These are phyloP conservation scores for Apogon talboti DNA, from an alignment of 2,797 vertebrate genomes.

Conservation along the genomic window DNA sequence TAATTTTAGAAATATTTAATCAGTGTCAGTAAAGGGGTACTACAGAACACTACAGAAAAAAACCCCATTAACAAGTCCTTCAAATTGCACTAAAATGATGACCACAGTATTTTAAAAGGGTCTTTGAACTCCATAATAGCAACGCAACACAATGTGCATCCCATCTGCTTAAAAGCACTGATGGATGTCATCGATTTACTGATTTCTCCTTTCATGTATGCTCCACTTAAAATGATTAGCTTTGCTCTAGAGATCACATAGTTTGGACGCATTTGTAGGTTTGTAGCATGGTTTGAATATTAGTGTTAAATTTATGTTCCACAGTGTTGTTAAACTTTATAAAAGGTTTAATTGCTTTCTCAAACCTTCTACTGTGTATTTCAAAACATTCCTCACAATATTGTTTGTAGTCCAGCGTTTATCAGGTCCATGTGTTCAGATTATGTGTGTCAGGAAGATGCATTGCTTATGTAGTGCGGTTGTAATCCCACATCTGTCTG, in stretches of 20 bases:
- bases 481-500: slow-evolving; percentile 56
- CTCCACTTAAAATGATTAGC: slow-evolving; percentile 1
- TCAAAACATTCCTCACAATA: not conserved
- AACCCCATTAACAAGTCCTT: not conserved
- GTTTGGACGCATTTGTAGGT: not conserved
- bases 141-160: slow-evolving; percentile 21
- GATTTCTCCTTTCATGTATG: slow-evolving; percentile 8
- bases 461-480: slow-evolving; percentile 22
- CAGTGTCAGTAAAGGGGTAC: no score
- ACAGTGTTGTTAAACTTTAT: not conserved
- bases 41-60: no score
- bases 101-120: slow-evolving; percentile 13
- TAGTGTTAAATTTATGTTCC: not conserved
- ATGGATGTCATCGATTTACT: slow-evolving; percentile 1
- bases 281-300: not conserved
- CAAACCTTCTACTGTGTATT: slow-evolving; percentile 8
- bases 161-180: slow-evolving; percentile 31
- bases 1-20: not conserved
- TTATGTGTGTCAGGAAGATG: slow-evolving; percentile 25
- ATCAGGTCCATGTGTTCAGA: slow-evolving; percentile 35
- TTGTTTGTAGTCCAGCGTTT: slow-evolving; percentile 2
- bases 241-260: not conserved
- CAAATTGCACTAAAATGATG: not conserved
- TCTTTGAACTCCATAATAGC: slow-evolving; percentile 36
- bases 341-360: slow-evolving; percentile 1